Evolutionary conservation across 2,113 vertebrate species (phyloP), one percentile per base, ranked within the genome.

Genomic region (Tauraco erythrolophus): DNA sequence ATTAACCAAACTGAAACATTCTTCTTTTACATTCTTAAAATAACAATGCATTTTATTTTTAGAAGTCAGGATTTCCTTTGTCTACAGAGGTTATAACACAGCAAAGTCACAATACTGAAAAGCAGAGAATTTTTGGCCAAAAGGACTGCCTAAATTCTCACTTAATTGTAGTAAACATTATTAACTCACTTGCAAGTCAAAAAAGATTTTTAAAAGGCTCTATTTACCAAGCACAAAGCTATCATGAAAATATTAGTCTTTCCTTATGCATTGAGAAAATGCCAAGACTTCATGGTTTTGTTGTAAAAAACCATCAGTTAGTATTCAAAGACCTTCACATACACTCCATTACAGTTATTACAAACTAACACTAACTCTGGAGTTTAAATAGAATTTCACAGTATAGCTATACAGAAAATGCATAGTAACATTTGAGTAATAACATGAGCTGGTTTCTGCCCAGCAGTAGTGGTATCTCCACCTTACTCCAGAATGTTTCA

Each of bases 31-130:
- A 56, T 91, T 97, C 89, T 93, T 96, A 97, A 98, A 97, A 96
- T 94, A 97, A 95, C 90, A 70, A 69, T 37, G 53, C 31, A 60
- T 41, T 97, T 97, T 97, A 97, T 92, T 98, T 98, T 98, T 98
- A 98, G 94, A 96, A 93, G 51, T 64, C 94, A 97, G 97, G 96
- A 97, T 96, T 98, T 98, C 97, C 96, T 96, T 93, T 96, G 68
- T 81, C 56, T 75, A 10, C 18, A 82, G 89, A 93, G 61, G 68
- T 87, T 92, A 84, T 18, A 92, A 83, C 9, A 51, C 80, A 93
- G 79, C 62, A 94, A 96, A 91, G 76, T 77, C 53, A 83, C 10
- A 53, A 81, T 22, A 91, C 53, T 79, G 68, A 79, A 84, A 89
- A 96, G 86, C 88, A 91, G 18, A 15, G 66, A 88, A 53, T 50